A percentile compares a stretch with the other conserved stretches of the same genome.
phyloP scores from a whole-genome alignment of 2,888 invertebrate genomes.

The Harpalus rubripes region DNA sequence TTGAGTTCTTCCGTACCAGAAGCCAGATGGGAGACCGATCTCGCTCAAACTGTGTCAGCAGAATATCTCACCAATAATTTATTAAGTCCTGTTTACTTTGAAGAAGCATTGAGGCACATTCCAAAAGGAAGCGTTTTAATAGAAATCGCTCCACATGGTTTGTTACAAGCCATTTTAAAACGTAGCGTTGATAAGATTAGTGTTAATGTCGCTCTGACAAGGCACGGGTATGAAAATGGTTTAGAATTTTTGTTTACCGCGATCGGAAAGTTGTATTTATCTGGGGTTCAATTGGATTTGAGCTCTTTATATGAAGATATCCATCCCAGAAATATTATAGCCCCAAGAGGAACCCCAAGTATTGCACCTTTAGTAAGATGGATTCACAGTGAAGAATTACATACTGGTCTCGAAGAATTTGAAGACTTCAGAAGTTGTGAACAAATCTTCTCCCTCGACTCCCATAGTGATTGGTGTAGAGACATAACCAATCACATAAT shows the following conservation, averaged over 20 bases:
- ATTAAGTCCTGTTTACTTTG: conserved; percentile 86
- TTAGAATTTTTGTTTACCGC: conserved; percentile 81
- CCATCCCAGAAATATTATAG: conserved; percentile 86
- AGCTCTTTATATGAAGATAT: conserved; percentile 83
- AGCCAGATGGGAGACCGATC: conserved; percentile 79
- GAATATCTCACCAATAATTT: conserved; percentile 85
- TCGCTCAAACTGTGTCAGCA: conserved; percentile 81
- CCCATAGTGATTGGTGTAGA: conserved; percentile 77
- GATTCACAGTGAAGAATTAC: conserved; percentile 93
- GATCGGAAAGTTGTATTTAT: conserved; percentile 87
- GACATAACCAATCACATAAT: conserved; percentile 75
- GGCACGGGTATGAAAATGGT: conserved; percentile 84
- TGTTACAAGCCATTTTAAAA: conserved; percentile 92
- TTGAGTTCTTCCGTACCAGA: conserved; percentile 84
- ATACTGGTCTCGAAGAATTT: conserved; percentile 75
- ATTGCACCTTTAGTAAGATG: conserved; percentile 90
- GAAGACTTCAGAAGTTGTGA: conserved; percentile 74
- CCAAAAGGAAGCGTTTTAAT: conserved; percentile 90
- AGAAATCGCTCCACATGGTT: conserved; percentile 94
- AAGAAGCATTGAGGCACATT: conserved; percentile 89
- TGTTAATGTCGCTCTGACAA: conserved; percentile 87
- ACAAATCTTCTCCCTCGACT: conserved; percentile 76
- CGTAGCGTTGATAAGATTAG: conserved; percentile 86
- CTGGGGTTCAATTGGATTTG: conserved; percentile 88
- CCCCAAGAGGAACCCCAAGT: conserved; percentile 92